These are phyloP conservation scores for Prenolepis imparis DNA, from an alignment of 2,888 invertebrate genomes.

Conservation along the genomic window DNA sequence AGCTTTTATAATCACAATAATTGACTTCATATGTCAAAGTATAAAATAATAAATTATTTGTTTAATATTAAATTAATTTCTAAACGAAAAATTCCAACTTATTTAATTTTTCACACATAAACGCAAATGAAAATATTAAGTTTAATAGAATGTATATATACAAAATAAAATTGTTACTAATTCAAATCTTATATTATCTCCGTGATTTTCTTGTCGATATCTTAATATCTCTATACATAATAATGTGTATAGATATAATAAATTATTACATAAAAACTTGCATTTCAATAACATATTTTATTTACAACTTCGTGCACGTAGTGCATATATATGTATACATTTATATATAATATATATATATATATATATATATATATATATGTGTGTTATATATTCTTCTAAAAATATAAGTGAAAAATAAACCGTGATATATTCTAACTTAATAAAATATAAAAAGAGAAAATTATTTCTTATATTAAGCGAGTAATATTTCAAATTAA, in stretches of 20 bases:
- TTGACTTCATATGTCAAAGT: neutral
- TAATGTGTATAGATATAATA: neutral
- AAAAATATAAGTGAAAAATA: slow-evolving; percentile 67
- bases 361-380: slow-evolving; percentile 48
- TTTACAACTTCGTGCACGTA: slow-evolving; percentile 65
- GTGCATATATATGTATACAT: slow-evolving; percentile 1
- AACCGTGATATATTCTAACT: slow-evolving; percentile 53
- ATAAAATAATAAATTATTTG: neutral
- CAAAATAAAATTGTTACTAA: neutral
- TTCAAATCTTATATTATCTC: neutral
- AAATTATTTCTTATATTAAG: slow-evolving; percentile 28
- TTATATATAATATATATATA: no score
- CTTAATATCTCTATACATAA: neutral
- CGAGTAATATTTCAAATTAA: slow-evolving; percentile 38
- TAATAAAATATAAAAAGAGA: slow-evolving; percentile 54
- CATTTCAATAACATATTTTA: slow-evolving; percentile 55
- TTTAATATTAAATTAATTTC: neutral
- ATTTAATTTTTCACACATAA: neutral
- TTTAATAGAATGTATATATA: slow-evolving; percentile 16
- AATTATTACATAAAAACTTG: slow-evolving; percentile 5
- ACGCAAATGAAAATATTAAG: no score
- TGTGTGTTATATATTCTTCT: slow-evolving; percentile 48
- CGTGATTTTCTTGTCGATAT: neutral
- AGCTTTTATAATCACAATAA: neutral
- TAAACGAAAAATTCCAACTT: neutral